Percentiles rank a stretch among this genome's conserved stretches.
Evolutionary conservation across 2,797 vertebrate genomes (phyloP).

Genomic region (Ciconia nigra): DNA sequence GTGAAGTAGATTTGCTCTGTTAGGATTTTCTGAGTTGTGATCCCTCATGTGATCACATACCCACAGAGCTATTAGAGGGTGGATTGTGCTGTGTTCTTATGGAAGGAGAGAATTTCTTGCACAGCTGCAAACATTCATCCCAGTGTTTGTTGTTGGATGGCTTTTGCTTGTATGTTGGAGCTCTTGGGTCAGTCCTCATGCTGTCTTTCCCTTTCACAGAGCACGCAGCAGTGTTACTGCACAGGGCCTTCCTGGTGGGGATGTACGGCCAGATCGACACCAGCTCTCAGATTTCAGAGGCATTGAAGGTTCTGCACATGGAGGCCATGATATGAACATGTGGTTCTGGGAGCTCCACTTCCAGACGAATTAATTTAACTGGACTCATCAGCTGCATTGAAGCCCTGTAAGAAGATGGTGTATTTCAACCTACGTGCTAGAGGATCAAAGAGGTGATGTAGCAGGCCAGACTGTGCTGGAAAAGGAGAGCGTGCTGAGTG

Average conservation of each 20-base stretch:
- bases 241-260: constrained; percentile 95
- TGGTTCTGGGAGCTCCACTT: not conserved
- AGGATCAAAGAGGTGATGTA: not conserved
- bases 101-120: not conserved
- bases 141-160: not conserved
- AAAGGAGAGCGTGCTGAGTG: not conserved
- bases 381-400: not conserved
- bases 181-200: not conserved
- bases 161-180: not conserved
- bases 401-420: not conserved
- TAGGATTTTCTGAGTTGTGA: not conserved
- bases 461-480: not conserved
- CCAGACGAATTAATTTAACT: not conserved
- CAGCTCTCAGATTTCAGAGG: constrained; percentile 95
- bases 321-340: constrained; percentile 86
- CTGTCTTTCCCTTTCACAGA: constrained; percentile 73
- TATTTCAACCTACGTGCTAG: not conserved
- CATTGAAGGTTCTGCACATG: constrained; percentile 96
- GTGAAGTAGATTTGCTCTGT: not conserved
- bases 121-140: not conserved
- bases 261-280: constrained; percentile 97
- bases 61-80: not conserved
- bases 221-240: constrained; percentile 90
- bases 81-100: not conserved
- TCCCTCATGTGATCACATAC: not conserved